Evolutionary conservation across 2,888 invertebrate species (phyloP), one percentile per base, ranked within the genome.

Genomic region (Chorisops tibialis): DNA sequence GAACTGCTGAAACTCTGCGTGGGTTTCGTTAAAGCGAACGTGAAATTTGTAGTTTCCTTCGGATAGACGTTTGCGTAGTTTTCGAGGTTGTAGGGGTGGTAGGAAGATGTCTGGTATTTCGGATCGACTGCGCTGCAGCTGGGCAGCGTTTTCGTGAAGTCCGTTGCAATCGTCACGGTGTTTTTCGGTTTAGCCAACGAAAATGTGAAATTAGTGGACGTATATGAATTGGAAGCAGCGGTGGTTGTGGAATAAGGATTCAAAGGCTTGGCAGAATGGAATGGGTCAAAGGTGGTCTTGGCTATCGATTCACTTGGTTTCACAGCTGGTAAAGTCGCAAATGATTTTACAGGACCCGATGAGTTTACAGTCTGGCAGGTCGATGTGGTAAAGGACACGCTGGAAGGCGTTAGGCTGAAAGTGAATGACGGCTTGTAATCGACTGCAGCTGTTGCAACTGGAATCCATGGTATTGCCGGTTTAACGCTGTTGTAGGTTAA

Each of bases 1-100:
- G 65, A 52, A 12, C 56, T 43, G 18, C 35, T 39, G 9, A 58
- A 47, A n/a, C 60, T 54, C 41, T 49, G 49, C 4, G 61, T 64
- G 9, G 66, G 59, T 21, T 66, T 67, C 0, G 67, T 66, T 19
- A 67, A 48, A 1, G 69, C 62, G 47, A 67, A 64, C 3, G 68
- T 61, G 21, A 67, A 68, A 37, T 56, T 63, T 6, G 49, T 38
- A 16, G 62, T 35, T 14, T 60, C 59, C 21, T 63, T 67, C 14
- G 61, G 61, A 21, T 54, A 43, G 7, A 21, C 7, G 24, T 47
- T 63, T 61, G 56, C 64, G 21, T 18, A 30, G 52, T 35, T 73
- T 0, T 56, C 48, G 16, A 47, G 56, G 37, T 39, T 43, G 35
- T 50, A 59, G 11, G 47, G 9, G 5, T 47, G 45, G 38, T 38